These are phyloP conservation scores for Cephonodes hylas DNA, from an alignment of 2,888 invertebrate genomes.

Conservation along the genomic window DNA sequence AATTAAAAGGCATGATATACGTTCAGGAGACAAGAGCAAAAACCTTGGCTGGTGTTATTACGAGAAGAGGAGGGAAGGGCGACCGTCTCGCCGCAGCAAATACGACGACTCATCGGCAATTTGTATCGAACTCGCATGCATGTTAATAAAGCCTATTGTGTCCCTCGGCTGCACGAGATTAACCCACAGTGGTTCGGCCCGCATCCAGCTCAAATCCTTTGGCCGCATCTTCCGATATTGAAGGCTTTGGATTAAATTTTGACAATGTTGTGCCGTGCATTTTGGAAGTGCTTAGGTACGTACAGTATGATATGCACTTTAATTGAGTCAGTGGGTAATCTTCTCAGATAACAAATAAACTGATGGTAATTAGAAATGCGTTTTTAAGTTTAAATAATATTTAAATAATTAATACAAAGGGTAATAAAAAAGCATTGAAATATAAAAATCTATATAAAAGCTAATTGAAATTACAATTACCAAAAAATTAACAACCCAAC, in stretches of 20 bases:
- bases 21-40: neutral
- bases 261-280: neutral
- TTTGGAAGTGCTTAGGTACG: neutral
- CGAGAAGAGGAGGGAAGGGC: too few species aligned
- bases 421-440: neutral
- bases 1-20: neutral
- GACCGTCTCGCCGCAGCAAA: conserved; percentile 7
- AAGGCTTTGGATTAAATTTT: neutral
- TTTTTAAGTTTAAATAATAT: too few species aligned
- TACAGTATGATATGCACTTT: neutral
- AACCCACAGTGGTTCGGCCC: conserved; percentile 28
- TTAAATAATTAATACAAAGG: too few species aligned
- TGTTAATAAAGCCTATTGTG: conserved; percentile 76
- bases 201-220: conserved; percentile 6
- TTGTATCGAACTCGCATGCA: conserved; percentile 65
- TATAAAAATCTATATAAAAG: neutral
- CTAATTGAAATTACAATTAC: neutral
- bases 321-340: neutral
- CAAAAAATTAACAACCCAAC: neutral
- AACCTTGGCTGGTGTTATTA: neutral
- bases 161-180: conserved; percentile 54
- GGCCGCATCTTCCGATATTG: neutral
- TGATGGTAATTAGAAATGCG: too few species aligned
- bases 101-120: conserved; percentile 61
- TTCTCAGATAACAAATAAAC: too few species aligned